A percentile compares a stretch with the other conserved stretches of the same genome.
These are phyloP conservation scores for Scrobipalpa atriplicella DNA, from an alignment of 2,888 invertebrate genomes.

Conservation along the genomic window DNA sequence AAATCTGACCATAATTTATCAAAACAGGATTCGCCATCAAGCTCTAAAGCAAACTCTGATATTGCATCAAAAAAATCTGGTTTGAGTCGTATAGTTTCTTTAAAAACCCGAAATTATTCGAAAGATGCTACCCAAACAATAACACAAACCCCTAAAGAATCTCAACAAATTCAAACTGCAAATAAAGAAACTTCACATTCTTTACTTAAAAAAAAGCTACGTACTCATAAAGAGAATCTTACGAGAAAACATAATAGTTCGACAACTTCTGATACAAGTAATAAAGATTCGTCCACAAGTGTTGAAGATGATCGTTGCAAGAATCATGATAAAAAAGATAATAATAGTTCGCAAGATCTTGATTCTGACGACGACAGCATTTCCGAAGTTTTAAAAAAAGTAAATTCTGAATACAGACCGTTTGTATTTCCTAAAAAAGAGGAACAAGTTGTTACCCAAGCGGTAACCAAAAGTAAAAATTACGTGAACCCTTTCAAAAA, in stretches of 20 bases:
- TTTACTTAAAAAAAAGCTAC: constrained; percentile 43
- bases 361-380: constrained; percentile 51
- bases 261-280: constrained; percentile 43
- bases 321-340: constrained; percentile 30
- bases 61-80: neutral
- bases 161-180: neutral
- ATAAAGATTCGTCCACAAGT: constrained; percentile 43
- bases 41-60: neutral
- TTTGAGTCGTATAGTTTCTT: neutral
- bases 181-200: constrained; percentile 27
- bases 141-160: neutral
- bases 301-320: constrained; percentile 35
- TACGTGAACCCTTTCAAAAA: constrained; percentile 70
- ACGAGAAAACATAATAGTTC: constrained; percentile 35
- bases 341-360: neutral
- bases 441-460: neutral
- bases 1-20: neutral
- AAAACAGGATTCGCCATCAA: neutral
- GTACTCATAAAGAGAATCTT: constrained; percentile 33
- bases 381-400: constrained; percentile 45
- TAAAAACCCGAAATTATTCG: neutral
- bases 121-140: neutral
- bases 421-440: constrained; percentile 25
- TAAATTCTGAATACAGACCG: constrained; percentile 41
- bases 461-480: constrained; percentile 34